phyloP scores from a whole-genome alignment of 2,888 invertebrate species.

The Cheilosia variabilis region DNA sequence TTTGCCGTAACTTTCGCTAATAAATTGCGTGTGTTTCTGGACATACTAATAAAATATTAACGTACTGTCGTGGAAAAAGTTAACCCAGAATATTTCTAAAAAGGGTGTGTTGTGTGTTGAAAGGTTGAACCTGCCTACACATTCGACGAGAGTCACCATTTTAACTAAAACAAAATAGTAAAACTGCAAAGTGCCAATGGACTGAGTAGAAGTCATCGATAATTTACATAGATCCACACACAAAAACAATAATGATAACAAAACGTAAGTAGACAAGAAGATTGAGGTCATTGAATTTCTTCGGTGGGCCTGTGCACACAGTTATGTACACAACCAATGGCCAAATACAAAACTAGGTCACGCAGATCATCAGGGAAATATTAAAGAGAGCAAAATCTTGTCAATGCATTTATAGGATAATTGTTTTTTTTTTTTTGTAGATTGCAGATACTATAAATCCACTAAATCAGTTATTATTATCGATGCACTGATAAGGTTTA shows the following conservation, averaged over 20 bases:
- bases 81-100: background rate
- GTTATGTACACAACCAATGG: conserved; percentile 21
- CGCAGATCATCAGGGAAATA: conserved; percentile 18
- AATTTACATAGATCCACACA: conserved; percentile 20
- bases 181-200: background rate
- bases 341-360: conserved; percentile 34
- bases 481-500: no score
- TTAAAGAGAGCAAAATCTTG: conserved; percentile 4
- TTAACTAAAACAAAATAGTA: background rate
- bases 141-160: background rate
- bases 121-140: conserved; percentile 11
- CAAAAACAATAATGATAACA: conserved; percentile 53
- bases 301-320: conserved; percentile 19
- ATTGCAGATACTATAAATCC: no score
- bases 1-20: no score
- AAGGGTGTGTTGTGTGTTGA: conserved; percentile 56
- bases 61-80: background rate
- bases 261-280: conserved; percentile 40
- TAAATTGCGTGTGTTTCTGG: background rate
- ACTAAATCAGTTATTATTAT: no score
- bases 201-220: conserved; percentile 26
- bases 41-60: background rate
- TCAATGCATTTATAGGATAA: conserved; percentile 1
- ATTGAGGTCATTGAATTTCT: conserved; percentile 51
- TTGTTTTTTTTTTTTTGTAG: no score